These are phyloP conservation scores for Climacteris rufus DNA, from an alignment of 2,113 vertebrate genomes.

Conservation along the genomic window DNA sequence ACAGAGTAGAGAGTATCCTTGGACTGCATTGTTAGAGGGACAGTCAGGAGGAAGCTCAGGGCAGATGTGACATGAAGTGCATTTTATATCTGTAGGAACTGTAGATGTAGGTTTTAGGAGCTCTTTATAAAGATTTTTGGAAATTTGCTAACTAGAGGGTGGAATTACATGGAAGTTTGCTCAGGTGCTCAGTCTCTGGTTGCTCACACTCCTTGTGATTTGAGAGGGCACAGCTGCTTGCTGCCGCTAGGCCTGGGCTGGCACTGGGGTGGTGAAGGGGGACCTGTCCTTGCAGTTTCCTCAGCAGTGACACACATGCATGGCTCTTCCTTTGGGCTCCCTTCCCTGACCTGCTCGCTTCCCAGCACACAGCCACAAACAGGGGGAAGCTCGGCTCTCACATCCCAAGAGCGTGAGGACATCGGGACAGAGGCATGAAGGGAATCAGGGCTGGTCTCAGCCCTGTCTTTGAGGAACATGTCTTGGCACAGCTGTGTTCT, in stretches of 20 bases:
- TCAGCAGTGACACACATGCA: accelerated
- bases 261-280: not conserved
- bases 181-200: not conserved
- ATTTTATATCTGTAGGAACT: not conserved
- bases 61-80: accelerated
- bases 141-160: not conserved
- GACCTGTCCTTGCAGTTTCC: not conserved
- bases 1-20: not conserved
- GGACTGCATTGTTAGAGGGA: not conserved
- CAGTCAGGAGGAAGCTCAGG: not conserved
- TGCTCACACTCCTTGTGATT: not conserved
- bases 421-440: not conserved
- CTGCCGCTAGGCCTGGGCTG: not conserved
- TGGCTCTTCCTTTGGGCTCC: not conserved
- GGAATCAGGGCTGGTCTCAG: not conserved
- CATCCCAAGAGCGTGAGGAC: accelerated
- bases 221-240: not conserved
- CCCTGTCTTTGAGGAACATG: not conserved
- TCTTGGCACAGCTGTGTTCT: not conserved
- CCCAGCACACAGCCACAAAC: not conserved
- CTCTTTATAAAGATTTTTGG: not conserved
- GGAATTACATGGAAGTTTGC: not conserved
- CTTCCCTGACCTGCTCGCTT: accelerated
- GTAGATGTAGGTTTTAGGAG: not conserved
- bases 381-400: not conserved